These are phyloP conservation scores for Sesia apiformis DNA, from an alignment of 2,888 invertebrate genomes.

Conservation along the genomic window DNA sequence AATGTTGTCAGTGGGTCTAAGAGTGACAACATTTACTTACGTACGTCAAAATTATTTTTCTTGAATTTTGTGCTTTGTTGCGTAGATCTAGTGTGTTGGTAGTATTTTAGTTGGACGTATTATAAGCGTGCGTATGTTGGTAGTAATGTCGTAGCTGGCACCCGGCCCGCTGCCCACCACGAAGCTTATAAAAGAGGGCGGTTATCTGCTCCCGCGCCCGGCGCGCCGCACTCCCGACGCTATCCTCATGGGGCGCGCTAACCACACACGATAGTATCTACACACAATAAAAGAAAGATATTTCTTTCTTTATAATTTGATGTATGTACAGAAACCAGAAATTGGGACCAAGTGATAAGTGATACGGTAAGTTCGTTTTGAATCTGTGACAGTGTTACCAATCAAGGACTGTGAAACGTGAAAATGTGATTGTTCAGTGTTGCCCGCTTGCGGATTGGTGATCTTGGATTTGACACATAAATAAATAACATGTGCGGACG, in stretches of 20 bases:
- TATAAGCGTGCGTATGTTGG: conserved; percentile 15
- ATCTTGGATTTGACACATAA: background rate
- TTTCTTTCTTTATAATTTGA: conserved; percentile 29
- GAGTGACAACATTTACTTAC: conserved; percentile 11
- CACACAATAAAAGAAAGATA: conserved; percentile 36
- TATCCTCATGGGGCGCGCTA: conserved; percentile 71
- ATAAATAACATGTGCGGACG: background rate
- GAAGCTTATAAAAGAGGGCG: conserved; percentile 70
- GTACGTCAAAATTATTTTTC: background rate
- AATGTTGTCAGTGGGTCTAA: conserved; percentile 14
- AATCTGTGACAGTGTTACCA: conserved; percentile 31
- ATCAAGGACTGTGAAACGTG: conserved; percentile 59
- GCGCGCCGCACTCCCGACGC: conserved; percentile 60
- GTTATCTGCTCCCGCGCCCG: conserved; percentile 59
- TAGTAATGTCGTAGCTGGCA: conserved; percentile 40
- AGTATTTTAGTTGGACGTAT: conserved; percentile 6
- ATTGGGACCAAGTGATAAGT: conserved; percentile 71
- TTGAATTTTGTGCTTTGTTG: conserved; percentile 19
- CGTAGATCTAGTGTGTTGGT: conserved; percentile 8
- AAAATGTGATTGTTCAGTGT: conserved; percentile 58
- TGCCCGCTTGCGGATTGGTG: conserved; percentile 20
- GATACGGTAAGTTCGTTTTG: conserved; percentile 67
- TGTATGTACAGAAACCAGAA: conserved; percentile 39
- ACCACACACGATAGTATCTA: conserved; percentile 61
- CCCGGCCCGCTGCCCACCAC: conserved; percentile 51